Base-by-base conservation (phyloP, 2,113 vertebrate genomes). In the Pluvianellus socialis region DNA sequence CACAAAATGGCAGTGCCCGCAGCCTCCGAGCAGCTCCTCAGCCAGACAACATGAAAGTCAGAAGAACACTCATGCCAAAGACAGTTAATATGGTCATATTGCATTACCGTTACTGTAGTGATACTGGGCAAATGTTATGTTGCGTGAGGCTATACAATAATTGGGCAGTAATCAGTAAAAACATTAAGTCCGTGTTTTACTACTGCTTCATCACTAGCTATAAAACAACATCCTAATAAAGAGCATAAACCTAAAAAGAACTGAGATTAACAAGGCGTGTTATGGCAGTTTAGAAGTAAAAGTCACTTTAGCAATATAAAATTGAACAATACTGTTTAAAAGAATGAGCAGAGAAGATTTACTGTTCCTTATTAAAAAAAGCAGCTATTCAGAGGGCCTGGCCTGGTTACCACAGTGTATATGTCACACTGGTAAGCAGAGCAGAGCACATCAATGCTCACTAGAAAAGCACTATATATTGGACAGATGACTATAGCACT, bases 161-260 rank as follows among this genome's bases (percentile, higher is more conserved):
- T 79, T 83, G 67, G 47, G 59, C 56, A 83, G 81, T 93, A 95
- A 97, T 91, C 87, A 96, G 77, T 70, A 77, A 91, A 94, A 96
- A 85, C 80, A 96, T 77, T 73, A 91, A 74, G 74, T 67, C 55
- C 28, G 38, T 83, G 27, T 76, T 95, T 94, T 92, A 95, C 87
- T 77, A 76, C 75, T 85, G 74, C 70, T 94, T 87, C 77, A 82
- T 66, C 89, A 47, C 66, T 47, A 73, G 68, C 59, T 61, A 81
- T 91, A 94, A 96, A 97, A 59, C 33, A 90, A 63, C n/a, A 94
- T 59, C 47, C 67, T 72, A 79, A 89, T 75, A 96, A 89, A 87
- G 73, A 89, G 13, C 67, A 82, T 85, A 94, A 94, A 94, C 52
- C 62, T 73, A 82, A 79, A 79, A 82, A 55, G 71, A 88, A 79